Evolutionary conservation across 2,797 vertebrate species (phyloP).

Genomic region (Valencia hispanica): DNA sequence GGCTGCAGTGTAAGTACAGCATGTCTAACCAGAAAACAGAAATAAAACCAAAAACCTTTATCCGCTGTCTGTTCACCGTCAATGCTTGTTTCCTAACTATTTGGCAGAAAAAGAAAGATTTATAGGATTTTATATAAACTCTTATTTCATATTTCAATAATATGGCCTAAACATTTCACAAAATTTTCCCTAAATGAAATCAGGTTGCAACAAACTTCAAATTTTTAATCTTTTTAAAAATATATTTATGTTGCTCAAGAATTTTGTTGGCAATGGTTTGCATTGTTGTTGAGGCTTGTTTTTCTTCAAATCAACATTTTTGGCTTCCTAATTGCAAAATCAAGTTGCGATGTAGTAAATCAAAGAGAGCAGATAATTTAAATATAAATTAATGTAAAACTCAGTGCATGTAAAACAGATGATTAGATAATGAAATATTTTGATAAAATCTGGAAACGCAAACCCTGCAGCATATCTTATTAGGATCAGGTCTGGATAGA

Average conservation of each 20-base stretch:
- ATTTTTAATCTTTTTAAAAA: background rate
- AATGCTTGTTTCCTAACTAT: background rate
- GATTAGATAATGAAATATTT: no score
- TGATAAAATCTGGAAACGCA: no score
- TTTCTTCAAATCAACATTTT: background rate
- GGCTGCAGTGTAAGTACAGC: background rate
- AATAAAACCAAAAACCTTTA: background rate
- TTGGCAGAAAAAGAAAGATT: background rate
- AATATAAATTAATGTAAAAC: no score
- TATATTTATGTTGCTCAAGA: background rate
- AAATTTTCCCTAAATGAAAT: no score
- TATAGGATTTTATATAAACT: background rate
- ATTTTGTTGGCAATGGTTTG: background rate
- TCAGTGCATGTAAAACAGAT: no score
- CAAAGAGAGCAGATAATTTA: no score
- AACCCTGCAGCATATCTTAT: no score
- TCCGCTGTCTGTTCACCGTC: background rate
- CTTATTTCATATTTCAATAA: no score
- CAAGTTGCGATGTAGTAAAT: no score
- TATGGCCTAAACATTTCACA: no score
- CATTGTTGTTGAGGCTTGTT: background rate
- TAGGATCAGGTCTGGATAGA: no score
- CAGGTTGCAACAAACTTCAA: background rate
- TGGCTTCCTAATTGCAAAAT: no score
- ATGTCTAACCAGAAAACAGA: background rate